Evolutionary conservation across 2,797 vertebrate species (phyloP).

Genomic region (Leptoclinus maculatus): DNA sequence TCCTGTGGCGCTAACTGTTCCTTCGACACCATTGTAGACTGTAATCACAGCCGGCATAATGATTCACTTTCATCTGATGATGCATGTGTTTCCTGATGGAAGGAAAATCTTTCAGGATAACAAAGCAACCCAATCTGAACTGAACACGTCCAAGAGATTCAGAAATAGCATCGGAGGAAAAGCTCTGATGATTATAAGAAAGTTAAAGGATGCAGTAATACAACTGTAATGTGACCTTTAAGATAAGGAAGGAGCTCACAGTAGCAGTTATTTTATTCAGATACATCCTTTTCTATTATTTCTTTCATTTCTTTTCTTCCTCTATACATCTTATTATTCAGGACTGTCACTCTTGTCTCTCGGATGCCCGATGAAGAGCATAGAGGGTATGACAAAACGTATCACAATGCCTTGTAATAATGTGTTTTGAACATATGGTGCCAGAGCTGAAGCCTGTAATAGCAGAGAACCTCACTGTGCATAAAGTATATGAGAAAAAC

Average conservation of each 20-base stretch:
- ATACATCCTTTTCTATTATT: neutral
- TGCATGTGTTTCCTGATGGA: slow-evolving; percentile 11
- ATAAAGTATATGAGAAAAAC: slow-evolving; percentile 45
- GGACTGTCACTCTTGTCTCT: neutral
- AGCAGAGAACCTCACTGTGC: slow-evolving; percentile 20
- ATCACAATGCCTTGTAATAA: slow-evolving; percentile 24
- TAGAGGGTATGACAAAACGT: slow-evolving; percentile 23
- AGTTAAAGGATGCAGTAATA: neutral
- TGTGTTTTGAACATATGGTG: slow-evolving; percentile 43
- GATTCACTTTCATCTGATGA: slow-evolving; percentile 36
- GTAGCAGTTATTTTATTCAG: neutral
- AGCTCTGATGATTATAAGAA: neutral
- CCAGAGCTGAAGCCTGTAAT: slow-evolving; percentile 1
- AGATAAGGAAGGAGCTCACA: neutral
- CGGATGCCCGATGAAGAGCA: slow-evolving; percentile 18
- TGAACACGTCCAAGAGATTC: neutral
- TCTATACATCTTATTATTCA: slow-evolving; percentile 10
- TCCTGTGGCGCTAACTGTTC: slow-evolving; percentile 26
- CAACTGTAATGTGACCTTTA: neutral
- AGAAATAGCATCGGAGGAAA: slow-evolving; percentile 16
- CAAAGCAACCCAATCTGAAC: slow-evolving; percentile 11
- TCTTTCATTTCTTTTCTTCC: neutral
- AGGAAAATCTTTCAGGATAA: slow-evolving; percentile 10
- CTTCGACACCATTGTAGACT: slow-evolving; percentile 7
- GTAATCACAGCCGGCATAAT: slow-evolving; percentile 42